phyloP scores from a whole-genome alignment of 2,888 invertebrate species.

The Itoplectis maculator region DNA sequence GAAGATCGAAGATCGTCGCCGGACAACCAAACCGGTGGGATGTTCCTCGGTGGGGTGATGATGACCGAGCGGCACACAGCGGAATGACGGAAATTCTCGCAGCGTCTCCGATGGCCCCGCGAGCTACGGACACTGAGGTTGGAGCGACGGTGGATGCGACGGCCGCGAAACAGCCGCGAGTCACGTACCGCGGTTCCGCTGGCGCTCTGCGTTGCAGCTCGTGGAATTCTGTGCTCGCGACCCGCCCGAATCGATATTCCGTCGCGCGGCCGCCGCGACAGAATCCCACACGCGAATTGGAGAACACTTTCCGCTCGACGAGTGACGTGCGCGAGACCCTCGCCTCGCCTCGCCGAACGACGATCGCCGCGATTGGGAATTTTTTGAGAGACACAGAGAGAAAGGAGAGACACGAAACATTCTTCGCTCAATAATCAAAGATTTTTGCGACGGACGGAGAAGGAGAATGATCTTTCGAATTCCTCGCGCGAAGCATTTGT shows the following conservation, averaged over 20 bases:
- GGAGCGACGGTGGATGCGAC: background rate
- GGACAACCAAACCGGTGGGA: background rate
- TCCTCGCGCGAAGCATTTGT: slow-evolving; percentile 41
- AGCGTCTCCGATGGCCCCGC: background rate
- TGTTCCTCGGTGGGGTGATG: background rate
- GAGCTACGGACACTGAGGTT: background rate
- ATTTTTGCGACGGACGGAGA: background rate
- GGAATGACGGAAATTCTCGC: slow-evolving; percentile 16
- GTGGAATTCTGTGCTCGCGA: slow-evolving; percentile 43
- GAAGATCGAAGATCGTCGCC: background rate
- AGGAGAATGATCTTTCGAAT: background rate
- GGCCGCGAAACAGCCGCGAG: slow-evolving; percentile 35
- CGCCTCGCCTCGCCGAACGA: no score
- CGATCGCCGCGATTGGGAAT: background rate
- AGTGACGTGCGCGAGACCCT: background rate
- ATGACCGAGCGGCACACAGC: background rate
- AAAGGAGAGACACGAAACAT: background rate
- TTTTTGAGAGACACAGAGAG: background rate
- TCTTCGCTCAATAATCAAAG: slow-evolving; percentile 26
- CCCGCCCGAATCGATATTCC: slow-evolving; percentile 20
- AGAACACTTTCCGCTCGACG: background rate
- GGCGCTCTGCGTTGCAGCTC: slow-evolving; percentile 16
- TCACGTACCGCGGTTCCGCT: slow-evolving; percentile 49
- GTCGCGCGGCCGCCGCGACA: background rate
- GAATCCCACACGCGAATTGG: background rate